phyloP scores from a whole-genome alignment of 2,113 vertebrate genomes.

The Sporophila hypoxantha region DNA sequence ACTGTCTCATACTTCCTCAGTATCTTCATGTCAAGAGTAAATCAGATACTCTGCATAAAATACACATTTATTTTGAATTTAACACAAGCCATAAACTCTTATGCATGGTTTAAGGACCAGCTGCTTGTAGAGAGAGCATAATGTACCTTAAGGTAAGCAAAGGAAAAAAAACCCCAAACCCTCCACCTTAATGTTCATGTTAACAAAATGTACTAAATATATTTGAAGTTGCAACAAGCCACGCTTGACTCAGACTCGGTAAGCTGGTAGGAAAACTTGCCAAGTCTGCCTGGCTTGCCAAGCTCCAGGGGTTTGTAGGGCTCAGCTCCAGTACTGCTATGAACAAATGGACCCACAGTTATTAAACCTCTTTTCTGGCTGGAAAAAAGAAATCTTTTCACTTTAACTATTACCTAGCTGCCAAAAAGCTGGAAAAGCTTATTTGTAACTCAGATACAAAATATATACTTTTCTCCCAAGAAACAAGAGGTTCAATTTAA shows the following conservation, averaged over 20 bases:
- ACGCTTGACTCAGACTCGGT: conserved; percentile 38
- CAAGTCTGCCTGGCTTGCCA: conserved; percentile 62
- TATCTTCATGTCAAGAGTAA: neutral
- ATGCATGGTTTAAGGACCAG: neutral
- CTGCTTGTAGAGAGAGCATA: neutral
- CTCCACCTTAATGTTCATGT: conserved; percentile 4
- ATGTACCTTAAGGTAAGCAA: neutral
- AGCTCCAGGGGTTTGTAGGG: conserved; percentile 66
- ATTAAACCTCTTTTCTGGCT: conserved; percentile 67
- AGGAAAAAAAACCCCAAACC: neutral
- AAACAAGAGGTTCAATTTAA: conserved; percentile 12
- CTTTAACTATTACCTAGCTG: conserved; percentile 60
- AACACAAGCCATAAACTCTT: neutral
- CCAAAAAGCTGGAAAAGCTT: conserved; percentile 55
- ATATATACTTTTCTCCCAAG: neutral
- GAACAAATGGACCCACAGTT: conserved; percentile 61
- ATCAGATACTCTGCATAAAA: neutral
- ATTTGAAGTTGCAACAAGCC: conserved; percentile 35
- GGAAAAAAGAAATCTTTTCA: conserved; percentile 53
- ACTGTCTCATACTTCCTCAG: neutral
- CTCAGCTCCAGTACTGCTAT: conserved; percentile 53
- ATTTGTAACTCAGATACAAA: conserved; percentile 22
- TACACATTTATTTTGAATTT: neutral
- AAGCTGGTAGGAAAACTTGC: conserved; percentile 49
- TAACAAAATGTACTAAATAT: conserved; percentile 48